Evolutionary conservation across 2,113 vertebrate genomes (phyloP), one percentile per base, ranked within the genome.

Genomic region (Cyanocitta stelleri): DNA sequence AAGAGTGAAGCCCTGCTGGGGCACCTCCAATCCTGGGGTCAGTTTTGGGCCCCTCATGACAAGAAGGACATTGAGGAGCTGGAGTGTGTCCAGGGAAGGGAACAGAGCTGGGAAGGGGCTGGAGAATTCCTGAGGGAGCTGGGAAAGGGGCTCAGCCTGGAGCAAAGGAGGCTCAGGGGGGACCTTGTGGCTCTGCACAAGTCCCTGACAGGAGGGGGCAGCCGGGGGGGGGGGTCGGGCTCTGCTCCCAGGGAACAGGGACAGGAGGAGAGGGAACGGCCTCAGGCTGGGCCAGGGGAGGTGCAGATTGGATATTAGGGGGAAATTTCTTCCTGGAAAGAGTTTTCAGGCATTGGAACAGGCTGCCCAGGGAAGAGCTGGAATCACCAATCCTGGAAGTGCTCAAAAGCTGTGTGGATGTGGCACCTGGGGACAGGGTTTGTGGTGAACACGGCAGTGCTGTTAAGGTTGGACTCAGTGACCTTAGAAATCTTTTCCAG

Each of bases 161-260:
- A 64, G 41, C 2, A 64, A 39, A 74, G 29, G 49, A 19, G 58
- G 33, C 6, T 74, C 69, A 14, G n/a, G 69, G 6, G 68, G 22
- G 11, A 11, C 8, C 13, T 9, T 72, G 7, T 72, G 56, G 32
- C 33, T 84, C 68, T 67, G 16, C 62, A 63, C 58, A 80, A 5
- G 7, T 37, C 61, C 43, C 77, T 80, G 77, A 20, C 33, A 81
- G 63, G 63, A 81, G 63, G 41, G 51, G 48, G 35, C 33, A 62
- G n/a, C 27, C 2, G 1, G 24, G 10, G 18, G n/a, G 14, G 5
- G 18, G n/a, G 14, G 5, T n/a, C 0, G 2, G 37, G 55, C 12
- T 83, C 16, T 83, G 30, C 44, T 30, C 18, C 35, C 46, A 21
- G 15, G n/a, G 33, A 55, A 73, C 68, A 73, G 39, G 27, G 29